Base-by-base conservation (phyloP, 2,888 invertebrate genomes). In the Pterostichus madidus region DNA sequence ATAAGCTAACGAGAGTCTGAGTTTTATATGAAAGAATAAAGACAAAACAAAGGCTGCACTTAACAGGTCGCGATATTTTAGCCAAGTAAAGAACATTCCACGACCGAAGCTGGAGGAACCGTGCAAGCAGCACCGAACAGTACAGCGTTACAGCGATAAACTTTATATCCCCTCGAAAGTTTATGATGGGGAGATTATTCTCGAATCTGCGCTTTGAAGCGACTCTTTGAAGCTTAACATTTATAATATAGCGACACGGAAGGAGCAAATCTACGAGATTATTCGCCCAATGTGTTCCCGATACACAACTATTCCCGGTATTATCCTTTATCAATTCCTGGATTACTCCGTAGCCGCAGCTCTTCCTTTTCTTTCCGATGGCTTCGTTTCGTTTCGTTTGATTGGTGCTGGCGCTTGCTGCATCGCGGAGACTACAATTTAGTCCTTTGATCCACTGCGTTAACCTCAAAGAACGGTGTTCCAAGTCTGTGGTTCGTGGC, bases 371-470 rank as follows among this genome's bases (percentile, higher is more conserved):
- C 5, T 53, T 49, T 32, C 17, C 59, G 73, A 10, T 44, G 31
- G 32, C 75, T 49, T 39, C 49, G 15, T 46, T 52, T 13, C 77
- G 59, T 44, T 77, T 77, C 59, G 39, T 61, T 80, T 59, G 80
- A 71, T 80, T 80, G 82, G 84, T 83, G 84, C 83, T 83, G 83
- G 84, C 84, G 84, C 83, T 83, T 83, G 84, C 73, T 85, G 83
- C 73, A 83, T 82, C 79, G 82, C 77, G 84, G 84, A 4, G 80
- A 85, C 84, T 84, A 85, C 84, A 86, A 86, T 86, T 85, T 85
- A 85, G 85, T 84, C 84, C 84, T 84, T 84, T 82, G 83, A 83
- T 83, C 85, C 85, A 85, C 85, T 85, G 84, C 84, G 84, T 85
- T 85, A 80, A 84, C 84, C 84, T 84, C 84, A 84, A 84, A 84